A percentile compares a stretch with the other conserved stretches of the same genome.
Evolutionary conservation across 2,113 vertebrate genomes (phyloP).

Genomic region (Phrynosoma blainvillii): DNA sequence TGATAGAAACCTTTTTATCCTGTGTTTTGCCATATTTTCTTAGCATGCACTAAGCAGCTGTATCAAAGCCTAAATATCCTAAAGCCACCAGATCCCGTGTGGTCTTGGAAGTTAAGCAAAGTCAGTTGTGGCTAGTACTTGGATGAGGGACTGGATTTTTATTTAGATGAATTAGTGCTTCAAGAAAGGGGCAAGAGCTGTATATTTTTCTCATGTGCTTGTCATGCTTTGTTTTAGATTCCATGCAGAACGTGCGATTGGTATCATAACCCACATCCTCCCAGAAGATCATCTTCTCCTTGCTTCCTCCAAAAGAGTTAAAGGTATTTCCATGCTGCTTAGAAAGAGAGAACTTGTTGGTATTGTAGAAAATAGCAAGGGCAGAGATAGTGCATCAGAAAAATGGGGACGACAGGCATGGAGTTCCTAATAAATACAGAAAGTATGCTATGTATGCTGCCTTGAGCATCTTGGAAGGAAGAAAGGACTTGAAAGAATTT

Average conservation of each 20-base stretch:
- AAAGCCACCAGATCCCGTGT: no score
- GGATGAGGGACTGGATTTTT: background rate
- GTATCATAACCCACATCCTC: constrained; percentile 99
- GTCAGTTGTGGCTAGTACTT: no score
- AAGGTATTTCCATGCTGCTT: constrained; percentile 80
- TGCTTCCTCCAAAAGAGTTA: constrained; percentile 98
- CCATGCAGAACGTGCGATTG: constrained; percentile 98
- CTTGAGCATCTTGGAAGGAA: no score
- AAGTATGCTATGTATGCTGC: no score
- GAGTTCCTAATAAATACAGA: no score
- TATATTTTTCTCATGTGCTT: fast-evolving
- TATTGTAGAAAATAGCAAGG: no score
- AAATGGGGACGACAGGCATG: no score
- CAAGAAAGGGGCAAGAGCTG: background rate
- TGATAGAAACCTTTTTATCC: background rate
- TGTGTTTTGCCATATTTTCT: background rate
- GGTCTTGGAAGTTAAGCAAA: no score
- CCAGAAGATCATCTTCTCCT: constrained; percentile 98
- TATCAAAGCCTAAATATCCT: background rate
- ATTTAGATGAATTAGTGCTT: background rate
- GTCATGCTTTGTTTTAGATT: constrained; percentile 81
- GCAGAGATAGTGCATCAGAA: no score
- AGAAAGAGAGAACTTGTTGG: no score
- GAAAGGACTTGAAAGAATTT: no score
- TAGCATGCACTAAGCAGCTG: background rate